These are phyloP conservation scores for Metaphire vulgaris DNA, from an alignment of 1,140 invertebrate species.

Conservation along the genomic window DNA sequence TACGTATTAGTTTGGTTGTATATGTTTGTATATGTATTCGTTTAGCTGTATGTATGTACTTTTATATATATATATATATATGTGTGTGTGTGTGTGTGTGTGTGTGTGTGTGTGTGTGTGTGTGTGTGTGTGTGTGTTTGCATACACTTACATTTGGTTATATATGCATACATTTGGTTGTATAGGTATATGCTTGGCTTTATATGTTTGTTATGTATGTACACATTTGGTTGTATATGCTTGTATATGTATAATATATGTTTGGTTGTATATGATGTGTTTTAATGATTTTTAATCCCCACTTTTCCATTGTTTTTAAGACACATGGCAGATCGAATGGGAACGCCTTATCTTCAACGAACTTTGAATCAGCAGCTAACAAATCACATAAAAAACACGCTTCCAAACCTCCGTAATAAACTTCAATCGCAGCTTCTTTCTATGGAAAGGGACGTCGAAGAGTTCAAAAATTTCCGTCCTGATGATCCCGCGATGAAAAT, in stretches of 20 bases:
- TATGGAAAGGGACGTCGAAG: constrained; percentile 95
- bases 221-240: no score
- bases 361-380: constrained; percentile 97
- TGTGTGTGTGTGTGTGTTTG: no score
- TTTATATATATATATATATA: neutral
- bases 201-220: no score
- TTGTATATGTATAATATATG: no score
- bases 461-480: constrained; percentile 95
- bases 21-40: neutral
- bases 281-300: no score
- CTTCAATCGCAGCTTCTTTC: constrained; percentile 88
- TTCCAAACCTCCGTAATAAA: constrained; percentile 88
- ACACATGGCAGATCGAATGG: constrained; percentile 91
- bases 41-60: neutral
- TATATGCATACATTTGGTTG: no score
- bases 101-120: no score
- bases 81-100: neutral
- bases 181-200: no score
- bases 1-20: neutral
- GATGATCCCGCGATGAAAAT: constrained; percentile 98
- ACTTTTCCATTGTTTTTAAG: constrained; percentile 38
- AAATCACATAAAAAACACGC: constrained; percentile 95
- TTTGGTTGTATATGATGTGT: no score
- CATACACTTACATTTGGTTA: no score
- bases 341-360: constrained; percentile 92